phyloP scores from a whole-genome alignment of 2,113 vertebrate species.

The Heterochromis multidens region DNA sequence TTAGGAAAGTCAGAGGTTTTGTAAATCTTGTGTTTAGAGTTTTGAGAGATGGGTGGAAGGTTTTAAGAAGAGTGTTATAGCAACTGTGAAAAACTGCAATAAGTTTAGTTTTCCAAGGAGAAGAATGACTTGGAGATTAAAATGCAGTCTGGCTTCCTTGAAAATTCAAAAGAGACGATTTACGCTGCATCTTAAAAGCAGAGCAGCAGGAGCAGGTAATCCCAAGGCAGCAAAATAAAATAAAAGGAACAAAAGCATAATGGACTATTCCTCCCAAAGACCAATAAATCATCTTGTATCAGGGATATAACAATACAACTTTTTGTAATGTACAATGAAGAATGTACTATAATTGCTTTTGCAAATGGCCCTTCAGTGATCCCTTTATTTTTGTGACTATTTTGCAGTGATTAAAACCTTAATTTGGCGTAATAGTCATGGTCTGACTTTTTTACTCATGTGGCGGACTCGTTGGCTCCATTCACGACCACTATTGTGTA shows the following conservation, averaged over 20 bases:
- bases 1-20: not conserved
- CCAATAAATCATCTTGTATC: not conserved
- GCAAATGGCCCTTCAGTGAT: not conserved
- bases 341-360: not conserved
- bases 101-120: rapidly evolving
- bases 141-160: not conserved
- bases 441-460: not conserved
- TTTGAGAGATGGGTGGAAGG: not conserved
- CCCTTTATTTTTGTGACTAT: not conserved
- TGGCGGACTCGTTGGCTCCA: not conserved
- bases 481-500: not conserved
- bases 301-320: not conserved
- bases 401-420: not conserved
- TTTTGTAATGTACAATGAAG: not conserved
- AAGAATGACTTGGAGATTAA: not conserved
- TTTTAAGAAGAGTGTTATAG: not conserved
- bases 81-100: not conserved
- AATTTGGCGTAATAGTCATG: not conserved
- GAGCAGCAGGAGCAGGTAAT: not conserved
- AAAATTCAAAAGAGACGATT: not conserved
- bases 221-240: not conserved
- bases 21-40: not conserved
- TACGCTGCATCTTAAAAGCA: not conserved
- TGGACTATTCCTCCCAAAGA: not conserved
- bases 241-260: not conserved